Evolutionary conservation across 2,797 vertebrate species (phyloP).

Genomic region (Diplodus sargus): DNA sequence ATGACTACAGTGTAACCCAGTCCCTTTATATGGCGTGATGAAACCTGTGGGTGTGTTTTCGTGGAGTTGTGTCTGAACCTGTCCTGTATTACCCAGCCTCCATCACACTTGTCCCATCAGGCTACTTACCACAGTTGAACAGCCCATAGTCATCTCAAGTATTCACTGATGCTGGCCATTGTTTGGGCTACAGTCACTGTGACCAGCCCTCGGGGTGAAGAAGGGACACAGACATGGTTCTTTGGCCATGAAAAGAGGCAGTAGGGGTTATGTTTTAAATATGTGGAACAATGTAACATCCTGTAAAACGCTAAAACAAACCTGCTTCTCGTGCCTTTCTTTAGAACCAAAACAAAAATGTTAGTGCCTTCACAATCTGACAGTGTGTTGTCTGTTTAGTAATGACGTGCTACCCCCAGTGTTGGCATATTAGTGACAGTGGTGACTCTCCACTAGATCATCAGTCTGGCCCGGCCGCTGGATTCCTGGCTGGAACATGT

Average conservation of each 20-base stretch:
- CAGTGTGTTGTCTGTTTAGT: neutral
- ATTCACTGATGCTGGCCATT: constrained; percentile 9
- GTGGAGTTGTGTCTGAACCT: constrained; percentile 59
- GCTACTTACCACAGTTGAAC: constrained; percentile 33
- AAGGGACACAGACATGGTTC: neutral
- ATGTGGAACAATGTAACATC: neutral
- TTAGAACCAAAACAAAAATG: neutral
- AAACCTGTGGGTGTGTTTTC: constrained; percentile 44
- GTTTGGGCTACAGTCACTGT: neutral
- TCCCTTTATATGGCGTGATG: constrained; percentile 9
- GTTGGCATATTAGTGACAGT: constrained; percentile 33
- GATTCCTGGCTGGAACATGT: constrained; percentile 96
- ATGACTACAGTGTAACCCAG: neutral
- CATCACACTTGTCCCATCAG: constrained; percentile 6
- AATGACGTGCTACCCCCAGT: constrained; percentile 19
- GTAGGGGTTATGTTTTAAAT: neutral
- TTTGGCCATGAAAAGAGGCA: neutral
- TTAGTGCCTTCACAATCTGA: neutral
- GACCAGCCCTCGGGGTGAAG: neutral
- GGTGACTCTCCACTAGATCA: constrained; percentile 84
- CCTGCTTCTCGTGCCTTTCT: neutral
- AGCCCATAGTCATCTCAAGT: constrained; percentile 26
- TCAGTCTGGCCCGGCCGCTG: constrained; percentile 91
- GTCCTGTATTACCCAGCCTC: constrained; percentile 40
- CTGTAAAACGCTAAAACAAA: neutral